Percentiles rank a stretch among this genome's conserved stretches.
These are phyloP conservation scores for Synchiropus splendidus DNA, from an alignment of 2,113 vertebrate genomes.

Conservation along the genomic window DNA sequence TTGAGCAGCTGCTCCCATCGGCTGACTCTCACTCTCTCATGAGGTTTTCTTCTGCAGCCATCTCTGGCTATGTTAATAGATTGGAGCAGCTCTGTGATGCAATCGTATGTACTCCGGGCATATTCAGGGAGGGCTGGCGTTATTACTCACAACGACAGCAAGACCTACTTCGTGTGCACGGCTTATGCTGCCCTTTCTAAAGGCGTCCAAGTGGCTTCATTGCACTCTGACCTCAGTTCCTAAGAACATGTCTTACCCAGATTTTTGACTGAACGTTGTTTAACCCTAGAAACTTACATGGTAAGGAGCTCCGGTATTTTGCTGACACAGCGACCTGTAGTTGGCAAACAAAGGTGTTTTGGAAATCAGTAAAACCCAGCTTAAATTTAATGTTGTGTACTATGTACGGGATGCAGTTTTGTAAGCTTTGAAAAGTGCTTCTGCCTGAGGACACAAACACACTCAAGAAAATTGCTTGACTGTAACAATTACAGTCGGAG, in stretches of 20 bases:
- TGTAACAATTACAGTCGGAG: conserved; percentile 29
- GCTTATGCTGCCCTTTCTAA: too few relatives aligned
- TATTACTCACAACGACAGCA: conserved; percentile 51
- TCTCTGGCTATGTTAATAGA: conserved; percentile 43
- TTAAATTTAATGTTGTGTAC: neutral
- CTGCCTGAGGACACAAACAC: conserved; percentile 33
- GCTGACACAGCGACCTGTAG: too few relatives aligned
- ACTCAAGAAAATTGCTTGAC: conserved; percentile 31
- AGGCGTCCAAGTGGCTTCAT: too few relatives aligned
- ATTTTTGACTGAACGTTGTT: too few relatives aligned
- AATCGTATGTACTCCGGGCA: conserved; percentile 37
- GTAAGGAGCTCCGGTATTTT: too few relatives aligned
- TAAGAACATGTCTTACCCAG: too few relatives aligned
- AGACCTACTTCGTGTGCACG: conserved; percentile 43
- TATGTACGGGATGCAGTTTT: too few relatives aligned
- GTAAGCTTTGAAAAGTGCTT: neutral
- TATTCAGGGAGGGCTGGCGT: conserved; percentile 43
- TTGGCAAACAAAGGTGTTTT: too few relatives aligned
- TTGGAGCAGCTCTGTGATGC: conserved; percentile 53
- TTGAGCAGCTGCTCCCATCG: conserved; percentile 52
- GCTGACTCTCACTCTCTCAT: conserved; percentile 28
- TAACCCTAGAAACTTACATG: too few relatives aligned
- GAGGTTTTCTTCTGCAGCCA: conserved; percentile 8
- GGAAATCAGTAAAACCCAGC: too few relatives aligned
- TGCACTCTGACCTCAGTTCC: too few relatives aligned